Evolutionary conservation across 2,797 vertebrate genomes (phyloP).

Genomic region (Myotis pilosus): DNA sequence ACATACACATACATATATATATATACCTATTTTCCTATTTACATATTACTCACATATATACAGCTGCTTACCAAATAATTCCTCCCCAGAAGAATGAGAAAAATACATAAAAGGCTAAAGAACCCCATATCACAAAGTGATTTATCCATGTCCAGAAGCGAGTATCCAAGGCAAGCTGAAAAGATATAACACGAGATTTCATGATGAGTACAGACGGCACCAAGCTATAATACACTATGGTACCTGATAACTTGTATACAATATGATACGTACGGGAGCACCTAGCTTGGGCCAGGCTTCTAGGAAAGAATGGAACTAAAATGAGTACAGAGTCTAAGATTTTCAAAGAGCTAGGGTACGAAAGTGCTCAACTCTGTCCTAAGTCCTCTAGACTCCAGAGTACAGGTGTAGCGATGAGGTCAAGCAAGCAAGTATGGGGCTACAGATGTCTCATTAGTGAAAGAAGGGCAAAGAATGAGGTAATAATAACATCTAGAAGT

Average conservation of each 20-base stretch:
- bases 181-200: slow-evolving; percentile 42
- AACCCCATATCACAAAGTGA: slow-evolving; percentile 99
- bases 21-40: slow-evolving; percentile 7
- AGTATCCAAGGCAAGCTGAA: slow-evolving; percentile 96
- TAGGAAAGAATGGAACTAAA: not conserved
- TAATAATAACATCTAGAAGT: not conserved
- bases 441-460: not conserved
- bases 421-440: not conserved
- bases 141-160: slow-evolving; percentile 99
- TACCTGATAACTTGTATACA: not conserved
- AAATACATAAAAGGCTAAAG: slow-evolving; percentile 96
- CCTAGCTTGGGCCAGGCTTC: not conserved
- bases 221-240: not conserved
- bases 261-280: not conserved
- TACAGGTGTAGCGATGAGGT: not conserved
- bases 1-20: not conserved
- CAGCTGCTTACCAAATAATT: slow-evolving; percentile 93
- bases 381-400: not conserved
- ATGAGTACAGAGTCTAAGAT: not conserved
- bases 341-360: not conserved
- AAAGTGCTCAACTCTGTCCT: not conserved
- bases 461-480: not conserved
- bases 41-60: not conserved
- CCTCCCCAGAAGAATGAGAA: slow-evolving; percentile 99
- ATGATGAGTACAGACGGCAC: not conserved